These are phyloP conservation scores for Theocolax elegans DNA, from an alignment of 1,140 invertebrate genomes.

Conservation along the genomic window DNA sequence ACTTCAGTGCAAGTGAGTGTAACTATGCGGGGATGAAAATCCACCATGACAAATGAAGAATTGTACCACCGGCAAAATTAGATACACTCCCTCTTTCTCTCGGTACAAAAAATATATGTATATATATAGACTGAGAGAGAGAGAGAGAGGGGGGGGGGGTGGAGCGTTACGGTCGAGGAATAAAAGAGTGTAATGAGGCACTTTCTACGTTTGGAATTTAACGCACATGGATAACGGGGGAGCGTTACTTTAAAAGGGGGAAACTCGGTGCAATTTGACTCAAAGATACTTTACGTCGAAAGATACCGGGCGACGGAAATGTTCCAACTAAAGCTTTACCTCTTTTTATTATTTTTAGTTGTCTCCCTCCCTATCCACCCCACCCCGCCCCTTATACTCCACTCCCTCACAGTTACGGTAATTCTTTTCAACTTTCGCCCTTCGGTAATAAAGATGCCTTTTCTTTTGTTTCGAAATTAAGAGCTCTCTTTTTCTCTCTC, in stretches of 20 bases:
- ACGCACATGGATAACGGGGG: not conserved
- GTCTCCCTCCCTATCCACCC: no score
- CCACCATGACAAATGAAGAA: no score
- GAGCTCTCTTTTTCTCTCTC: not conserved
- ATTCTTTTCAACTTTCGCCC: not conserved
- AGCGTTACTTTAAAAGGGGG: not conserved
- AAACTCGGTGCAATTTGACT: constrained; percentile 12
- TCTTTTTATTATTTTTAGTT: constrained; percentile 2
- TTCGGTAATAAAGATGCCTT: not conserved
- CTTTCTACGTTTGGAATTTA: constrained; percentile 10
- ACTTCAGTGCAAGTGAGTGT: constrained; percentile 72
- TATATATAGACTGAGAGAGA: no score
- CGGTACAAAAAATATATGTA: no score
- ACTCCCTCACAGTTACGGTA: no score
- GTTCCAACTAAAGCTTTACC: not conserved
- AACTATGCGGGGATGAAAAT: not conserved
- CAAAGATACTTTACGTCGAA: not conserved
- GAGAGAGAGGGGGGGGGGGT: not conserved
- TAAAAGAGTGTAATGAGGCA: constrained; percentile 18
- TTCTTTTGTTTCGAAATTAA: not conserved
- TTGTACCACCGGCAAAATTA: no score
- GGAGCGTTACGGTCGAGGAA: not conserved
- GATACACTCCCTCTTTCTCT: no score
- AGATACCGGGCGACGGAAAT: not conserved
- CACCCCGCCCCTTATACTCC: no score